A percentile compares a stretch with the other conserved stretches of the same genome.
phyloP scores from a whole-genome alignment of 2,113 vertebrate species.

The Barnardius zonarius region DNA sequence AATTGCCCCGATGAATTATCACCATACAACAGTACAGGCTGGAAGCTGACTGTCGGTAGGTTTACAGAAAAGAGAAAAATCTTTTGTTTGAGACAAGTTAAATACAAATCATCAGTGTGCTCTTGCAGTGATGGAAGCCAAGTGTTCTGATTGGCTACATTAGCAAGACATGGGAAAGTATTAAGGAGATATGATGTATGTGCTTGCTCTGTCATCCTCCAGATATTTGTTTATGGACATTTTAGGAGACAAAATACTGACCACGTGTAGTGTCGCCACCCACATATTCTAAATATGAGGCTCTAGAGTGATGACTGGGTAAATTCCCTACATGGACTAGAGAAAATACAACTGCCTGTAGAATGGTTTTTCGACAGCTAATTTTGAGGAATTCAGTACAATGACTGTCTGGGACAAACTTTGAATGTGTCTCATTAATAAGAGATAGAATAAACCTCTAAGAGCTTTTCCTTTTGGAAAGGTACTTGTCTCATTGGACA shows the following conservation, averaged over 20 bases:
- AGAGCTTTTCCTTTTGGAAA: neutral
- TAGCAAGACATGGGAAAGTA: neutral
- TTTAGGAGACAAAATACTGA: neutral
- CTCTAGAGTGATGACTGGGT: neutral
- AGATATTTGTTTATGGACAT: neutral
- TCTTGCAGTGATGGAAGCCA: neutral
- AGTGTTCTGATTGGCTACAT: neutral
- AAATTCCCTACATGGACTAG: neutral
- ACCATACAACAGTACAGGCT: neutral
- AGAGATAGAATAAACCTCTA: neutral
- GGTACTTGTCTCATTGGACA: neutral
- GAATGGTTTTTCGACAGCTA: neutral
- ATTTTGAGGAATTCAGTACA: neutral
- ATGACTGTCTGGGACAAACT: neutral
- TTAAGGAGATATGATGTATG: neutral
- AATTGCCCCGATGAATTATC: neutral
- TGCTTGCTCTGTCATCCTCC: neutral
- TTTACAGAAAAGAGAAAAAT: neutral
- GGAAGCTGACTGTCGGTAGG: neutral
- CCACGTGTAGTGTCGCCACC: neutral
- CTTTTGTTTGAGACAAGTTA: neutral
- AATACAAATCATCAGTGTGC: neutral
- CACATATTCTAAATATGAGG: neutral
- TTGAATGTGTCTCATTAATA: neutral
- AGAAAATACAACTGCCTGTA: neutral